Base-by-base conservation (phyloP, 2,888 invertebrate genomes). In the Andrena bucephala region DNA sequence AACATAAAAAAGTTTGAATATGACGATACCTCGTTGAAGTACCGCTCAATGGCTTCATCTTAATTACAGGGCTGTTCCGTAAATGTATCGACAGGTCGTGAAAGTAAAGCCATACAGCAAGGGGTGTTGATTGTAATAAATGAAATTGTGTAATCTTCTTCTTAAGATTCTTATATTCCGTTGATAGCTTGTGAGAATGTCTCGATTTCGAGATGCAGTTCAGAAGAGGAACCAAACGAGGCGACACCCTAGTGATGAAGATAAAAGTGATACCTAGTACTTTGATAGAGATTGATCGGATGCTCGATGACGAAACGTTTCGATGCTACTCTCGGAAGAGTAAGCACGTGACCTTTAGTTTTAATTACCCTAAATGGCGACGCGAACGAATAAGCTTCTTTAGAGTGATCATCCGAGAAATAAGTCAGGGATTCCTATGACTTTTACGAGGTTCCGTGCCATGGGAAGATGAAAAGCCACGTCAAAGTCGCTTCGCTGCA, bases 311-410 rank as follows among this genome's bases (percentile, higher is more conserved):
- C 70, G 74, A 63, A 81, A 77, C 67, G 29, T 20, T 1, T 1
- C 54, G 57, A 54, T 77, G 65, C 48, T 65, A 42, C 63, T 50
- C 59, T 42, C 66, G 69, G 62, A 59, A 72, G 54, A 50, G 70
- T 63, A 57, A 52, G 24, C 27, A 67, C 57, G 63, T n/a, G 62
- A 77, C 65, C 63, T 82, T 78, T 68, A 48, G 29, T 62, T 63
- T 68, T 62, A 68, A 78, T 76, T 68, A 48, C 59, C 57, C 66
- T 70, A 84, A 82, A 82, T 73, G 69, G 72, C 54, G 65, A 54
- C 8, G 36, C 66, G 65, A 82, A 77, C 62, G 62, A 82, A 70
- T 73, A 79, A 48, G 36, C n/a, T 50, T 48, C 42, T 42, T 52
- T 52, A 36, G 54, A 20, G 57, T 6, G 50, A 62, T 52, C 33